Conservation (phyloP, 2,888 invertebrate genomes). For the Cerceris rybyensis region DNA sequence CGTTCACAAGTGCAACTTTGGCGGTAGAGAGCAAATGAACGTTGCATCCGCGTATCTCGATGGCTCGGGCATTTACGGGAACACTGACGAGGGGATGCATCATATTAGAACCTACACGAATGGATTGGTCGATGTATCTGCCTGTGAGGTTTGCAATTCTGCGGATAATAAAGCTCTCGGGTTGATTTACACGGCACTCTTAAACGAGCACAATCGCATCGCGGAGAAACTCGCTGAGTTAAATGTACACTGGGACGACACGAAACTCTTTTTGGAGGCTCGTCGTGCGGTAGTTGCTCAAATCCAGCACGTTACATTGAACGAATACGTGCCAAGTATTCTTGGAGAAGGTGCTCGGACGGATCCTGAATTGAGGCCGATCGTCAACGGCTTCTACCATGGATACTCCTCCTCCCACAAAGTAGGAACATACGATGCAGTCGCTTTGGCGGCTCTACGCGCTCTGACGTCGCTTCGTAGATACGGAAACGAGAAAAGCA, state of each 20-base stretch:
- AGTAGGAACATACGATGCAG: conserved; percentile 90
- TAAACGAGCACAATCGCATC: conserved; percentile 91
- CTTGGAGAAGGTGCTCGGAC: conserved; percentile 88
- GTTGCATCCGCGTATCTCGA: conserved; percentile 92
- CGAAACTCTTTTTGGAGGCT: conserved; percentile 89
- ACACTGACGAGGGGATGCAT: conserved; percentile 88
- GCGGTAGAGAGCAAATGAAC: conserved; percentile 92
- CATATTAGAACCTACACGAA: conserved; percentile 87
- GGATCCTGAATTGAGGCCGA: conserved; percentile 85
- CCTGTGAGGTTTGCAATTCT: conserved; percentile 85
- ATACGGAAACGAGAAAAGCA: conserved; percentile 83
- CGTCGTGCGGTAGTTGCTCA: conserved; percentile 89
- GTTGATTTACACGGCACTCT: conserved; percentile 87
- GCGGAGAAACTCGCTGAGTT: conserved; percentile 87
- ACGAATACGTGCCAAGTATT: conserved; percentile 91
- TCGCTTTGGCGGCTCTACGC: conserved; percentile 89
- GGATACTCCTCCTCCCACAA: conserved; percentile 92
- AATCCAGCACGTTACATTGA: conserved; percentile 92
- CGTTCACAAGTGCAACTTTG: conserved; percentile 79
- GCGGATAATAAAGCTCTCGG: conserved; percentile 84
- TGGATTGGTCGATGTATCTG: conserved; percentile 87
- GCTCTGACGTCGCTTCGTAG: conserved; percentile 91
- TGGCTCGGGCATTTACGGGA: conserved; percentile 92
- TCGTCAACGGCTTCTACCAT: conserved; percentile 88
- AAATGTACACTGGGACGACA: conserved; percentile 92